These are phyloP conservation scores for Seira ritae DNA, from an alignment of 2,888 invertebrate species.

Conservation along the genomic window DNA sequence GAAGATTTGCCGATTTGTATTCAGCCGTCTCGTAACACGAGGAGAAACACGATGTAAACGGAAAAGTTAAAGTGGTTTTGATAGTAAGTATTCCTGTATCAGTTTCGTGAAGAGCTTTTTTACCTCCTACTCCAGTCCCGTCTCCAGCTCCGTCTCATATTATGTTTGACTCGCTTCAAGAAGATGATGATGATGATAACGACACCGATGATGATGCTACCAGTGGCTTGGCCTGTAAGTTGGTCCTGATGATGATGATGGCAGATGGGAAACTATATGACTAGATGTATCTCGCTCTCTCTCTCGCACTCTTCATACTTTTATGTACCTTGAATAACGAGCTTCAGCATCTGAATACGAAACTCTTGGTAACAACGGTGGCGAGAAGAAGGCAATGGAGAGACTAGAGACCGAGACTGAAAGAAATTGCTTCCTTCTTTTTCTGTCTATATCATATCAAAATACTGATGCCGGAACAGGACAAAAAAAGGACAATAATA, in stretches of 20 bases:
- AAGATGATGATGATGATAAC: too few relatives aligned
- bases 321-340: neutral
- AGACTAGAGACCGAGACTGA: neutral
- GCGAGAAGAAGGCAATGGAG: neutral
- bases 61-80: neutral
- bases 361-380: too few relatives aligned
- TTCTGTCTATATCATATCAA: neutral
- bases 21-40: neutral
- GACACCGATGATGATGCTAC: too few relatives aligned
- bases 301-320: too few relatives aligned
- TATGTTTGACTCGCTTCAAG: neutral
- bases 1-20: neutral
- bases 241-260: neutral
- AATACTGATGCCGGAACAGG: too few relatives aligned
- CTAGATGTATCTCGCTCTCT: neutral
- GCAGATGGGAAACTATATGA: neutral
- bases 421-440: neutral
- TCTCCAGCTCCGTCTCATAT: neutral
- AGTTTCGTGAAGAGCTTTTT: neutral
- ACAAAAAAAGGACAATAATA: neutral
- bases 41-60: neutral
- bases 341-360: neutral
- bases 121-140: neutral
- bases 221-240: too few relatives aligned
- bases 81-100: neutral